A percentile compares a stretch with the other conserved stretches of the same genome.
Evolutionary conservation across 2,113 vertebrate genomes (phyloP).

Genomic region (Okapia johnstoni): DNA sequence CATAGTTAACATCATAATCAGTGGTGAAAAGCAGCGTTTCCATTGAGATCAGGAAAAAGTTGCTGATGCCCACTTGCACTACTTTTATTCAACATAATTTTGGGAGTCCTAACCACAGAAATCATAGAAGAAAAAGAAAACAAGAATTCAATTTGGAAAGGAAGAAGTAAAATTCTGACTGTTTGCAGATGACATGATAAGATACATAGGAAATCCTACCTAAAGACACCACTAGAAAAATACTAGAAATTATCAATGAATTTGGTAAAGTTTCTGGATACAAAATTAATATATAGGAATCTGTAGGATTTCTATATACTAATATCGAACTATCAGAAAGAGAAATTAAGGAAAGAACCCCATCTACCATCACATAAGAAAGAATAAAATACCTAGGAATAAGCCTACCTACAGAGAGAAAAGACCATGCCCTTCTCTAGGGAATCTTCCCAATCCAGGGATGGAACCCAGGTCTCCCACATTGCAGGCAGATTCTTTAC

Average conservation of each 20-base stretch:
- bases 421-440: neutral
- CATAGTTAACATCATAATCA: neutral
- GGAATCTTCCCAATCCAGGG: neutral
- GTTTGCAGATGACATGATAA: neutral
- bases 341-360: neutral
- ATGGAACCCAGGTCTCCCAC: neutral
- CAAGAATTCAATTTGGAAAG: neutral
- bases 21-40: neutral
- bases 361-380: neutral
- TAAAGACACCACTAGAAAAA: neutral
- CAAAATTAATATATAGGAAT: neutral
- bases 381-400: neutral
- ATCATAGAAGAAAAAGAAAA: neutral
- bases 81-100: neutral
- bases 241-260: neutral
- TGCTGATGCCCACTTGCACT: neutral
- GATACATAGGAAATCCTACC: neutral
- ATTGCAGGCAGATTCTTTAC: neutral
- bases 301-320: no score
- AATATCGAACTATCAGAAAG: neutral
- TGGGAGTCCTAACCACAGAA: neutral
- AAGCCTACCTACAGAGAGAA: neutral
- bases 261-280: neutral
- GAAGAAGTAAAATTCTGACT: neutral
- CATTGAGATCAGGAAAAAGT: neutral